Percentiles rank a stretch among this genome's conserved stretches.
Conservation (phyloP, 2,888 invertebrate genomes). For the Hypomecis punctinalis region DNA sequence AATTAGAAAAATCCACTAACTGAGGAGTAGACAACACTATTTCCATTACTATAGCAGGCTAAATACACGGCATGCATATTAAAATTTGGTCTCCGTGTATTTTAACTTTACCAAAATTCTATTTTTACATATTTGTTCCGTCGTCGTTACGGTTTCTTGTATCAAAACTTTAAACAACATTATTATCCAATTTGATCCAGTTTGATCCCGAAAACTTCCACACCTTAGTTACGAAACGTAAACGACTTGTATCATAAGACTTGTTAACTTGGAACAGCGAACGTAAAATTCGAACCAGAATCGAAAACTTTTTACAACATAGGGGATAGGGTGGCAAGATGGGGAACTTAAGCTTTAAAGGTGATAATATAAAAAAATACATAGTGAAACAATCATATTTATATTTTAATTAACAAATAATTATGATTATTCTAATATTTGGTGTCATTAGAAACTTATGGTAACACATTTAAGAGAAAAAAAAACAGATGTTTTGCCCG, state of each 20-base stretch:
- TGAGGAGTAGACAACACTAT: too few relatives aligned
- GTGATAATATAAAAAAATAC: too few relatives aligned
- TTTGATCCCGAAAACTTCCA: not conserved
- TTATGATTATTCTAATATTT: constrained; percentile 4
- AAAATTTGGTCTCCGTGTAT: too few relatives aligned
- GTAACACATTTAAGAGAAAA: not conserved
- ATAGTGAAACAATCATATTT: too few relatives aligned
- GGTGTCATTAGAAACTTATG: constrained; percentile 2
- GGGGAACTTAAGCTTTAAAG: too few relatives aligned
- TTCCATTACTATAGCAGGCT: too few relatives aligned
- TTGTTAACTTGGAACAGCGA: constrained; percentile 20
- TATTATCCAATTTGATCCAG: not conserved
- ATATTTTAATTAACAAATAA: too few relatives aligned
- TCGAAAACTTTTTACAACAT: constrained; percentile 29
- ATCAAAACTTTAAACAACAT: not conserved
- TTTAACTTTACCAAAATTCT: too few relatives aligned
- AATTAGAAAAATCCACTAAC: too few relatives aligned
- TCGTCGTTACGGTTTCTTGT: not conserved
- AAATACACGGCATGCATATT: too few relatives aligned
- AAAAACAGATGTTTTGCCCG: constrained; percentile 6
- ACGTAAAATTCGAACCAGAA: not conserved
- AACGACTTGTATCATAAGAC: constrained; percentile 4
- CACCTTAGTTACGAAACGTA: not conserved
- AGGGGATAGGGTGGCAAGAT: too few relatives aligned
- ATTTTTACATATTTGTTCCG: too few relatives aligned